phyloP scores from a whole-genome alignment of 2,888 invertebrate genomes.

The Rhodophaea formosa region DNA sequence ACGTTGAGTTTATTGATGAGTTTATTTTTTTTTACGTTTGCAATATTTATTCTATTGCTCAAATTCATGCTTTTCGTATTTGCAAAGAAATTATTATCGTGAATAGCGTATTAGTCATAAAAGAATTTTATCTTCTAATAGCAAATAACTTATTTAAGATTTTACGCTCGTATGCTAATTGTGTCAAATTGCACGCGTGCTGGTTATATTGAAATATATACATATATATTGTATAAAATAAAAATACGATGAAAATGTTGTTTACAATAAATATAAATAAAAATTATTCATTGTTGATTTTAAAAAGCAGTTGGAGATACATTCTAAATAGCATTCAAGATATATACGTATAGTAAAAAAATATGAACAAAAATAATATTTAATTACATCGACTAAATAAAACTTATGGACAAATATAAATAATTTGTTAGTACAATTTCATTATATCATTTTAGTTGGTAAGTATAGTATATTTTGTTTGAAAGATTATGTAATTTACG shows the following conservation, averaged over 20 bases:
- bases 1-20: no score
- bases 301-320: constrained; percentile 31
- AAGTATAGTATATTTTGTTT: constrained; percentile 35
- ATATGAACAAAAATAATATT: constrained; percentile 29
- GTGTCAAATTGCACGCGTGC: constrained; percentile 77
- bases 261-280: constrained; percentile 36
- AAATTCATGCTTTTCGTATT: constrained; percentile 40
- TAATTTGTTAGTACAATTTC: constrained; percentile 45
- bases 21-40: constrained; percentile 17
- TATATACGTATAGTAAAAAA: constrained; percentile 30
- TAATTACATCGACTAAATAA: constrained; percentile 36
- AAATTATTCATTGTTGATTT: constrained; percentile 40
- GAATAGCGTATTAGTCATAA: constrained; percentile 53
- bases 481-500: constrained; percentile 16
- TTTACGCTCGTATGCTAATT: constrained; percentile 70
- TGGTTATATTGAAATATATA: constrained; percentile 47
- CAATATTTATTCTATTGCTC: constrained; percentile 48
- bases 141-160: constrained; percentile 47
- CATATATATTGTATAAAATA: constrained; percentile 40
- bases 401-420: constrained; percentile 29
- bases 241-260: constrained; percentile 31
- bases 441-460: constrained; percentile 50
- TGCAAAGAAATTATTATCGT: constrained; percentile 54
- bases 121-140: constrained; percentile 67
- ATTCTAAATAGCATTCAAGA: constrained; percentile 29